phyloP scores from a whole-genome alignment of 2,113 vertebrate genomes.

The Murina feae region DNA sequence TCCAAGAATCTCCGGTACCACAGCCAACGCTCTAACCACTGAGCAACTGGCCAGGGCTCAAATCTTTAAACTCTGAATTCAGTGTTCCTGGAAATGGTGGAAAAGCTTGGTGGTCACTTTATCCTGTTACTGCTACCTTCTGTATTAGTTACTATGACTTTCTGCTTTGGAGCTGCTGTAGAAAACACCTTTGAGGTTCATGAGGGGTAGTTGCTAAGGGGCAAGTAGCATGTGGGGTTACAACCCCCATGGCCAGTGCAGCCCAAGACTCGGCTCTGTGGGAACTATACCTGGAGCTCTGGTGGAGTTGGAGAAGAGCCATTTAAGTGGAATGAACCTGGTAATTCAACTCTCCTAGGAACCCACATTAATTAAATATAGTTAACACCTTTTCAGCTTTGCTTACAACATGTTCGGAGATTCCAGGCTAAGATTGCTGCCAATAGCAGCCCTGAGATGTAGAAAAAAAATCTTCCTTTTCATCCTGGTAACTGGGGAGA shows the following conservation, averaged over 20 bases:
- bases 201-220: not conserved
- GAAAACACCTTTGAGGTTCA: not conserved
- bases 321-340: not conserved
- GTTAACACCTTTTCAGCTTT: slow-evolving; percentile 5
- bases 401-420: slow-evolving; percentile 4
- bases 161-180: not conserved
- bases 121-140: not conserved
- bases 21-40: too few relatives aligned
- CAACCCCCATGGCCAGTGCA: not conserved
- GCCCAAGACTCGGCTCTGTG: not conserved
- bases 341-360: not conserved
- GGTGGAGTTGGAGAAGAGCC: not conserved
- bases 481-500: not conserved
- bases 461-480: not conserved
- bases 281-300: not conserved
- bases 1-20: too few relatives aligned
- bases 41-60: too few relatives aligned
- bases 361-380: not conserved
- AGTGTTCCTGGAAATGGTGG: not conserved
- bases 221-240: not conserved
- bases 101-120: not conserved
- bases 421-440: not conserved
- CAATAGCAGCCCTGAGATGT: not conserved
- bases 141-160: not conserved
- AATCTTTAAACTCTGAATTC: not conserved